Conservation (phyloP, 2,888 invertebrate genomes). For the Sminthurides aquaticus region DNA sequence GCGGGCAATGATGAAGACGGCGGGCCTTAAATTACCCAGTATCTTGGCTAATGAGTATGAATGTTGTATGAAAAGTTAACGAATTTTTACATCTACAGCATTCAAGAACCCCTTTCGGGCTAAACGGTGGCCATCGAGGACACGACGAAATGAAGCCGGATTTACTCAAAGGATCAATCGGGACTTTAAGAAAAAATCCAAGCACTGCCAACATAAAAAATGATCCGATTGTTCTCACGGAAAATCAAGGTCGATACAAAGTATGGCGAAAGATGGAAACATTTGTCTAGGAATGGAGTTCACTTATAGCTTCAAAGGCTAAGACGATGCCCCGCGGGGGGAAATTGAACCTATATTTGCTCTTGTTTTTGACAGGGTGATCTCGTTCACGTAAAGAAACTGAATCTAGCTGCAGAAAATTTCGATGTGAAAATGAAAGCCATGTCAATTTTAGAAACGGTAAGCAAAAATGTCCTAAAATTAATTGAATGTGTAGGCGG, state of each 20-base stretch:
- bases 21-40: too few species aligned
- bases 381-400: slow-evolving; percentile 75
- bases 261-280: slow-evolving; percentile 49
- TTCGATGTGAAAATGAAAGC: slow-evolving; percentile 74
- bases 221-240: slow-evolving; percentile 52
- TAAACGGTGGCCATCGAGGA: slow-evolving; percentile 22
- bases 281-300: neutral
- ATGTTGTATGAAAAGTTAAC: too few species aligned
- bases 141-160: slow-evolving; percentile 66
- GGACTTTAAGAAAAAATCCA: slow-evolving; percentile 55
- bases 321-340: neutral
- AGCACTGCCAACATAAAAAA: slow-evolving; percentile 46
- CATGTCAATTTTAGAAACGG: slow-evolving; percentile 66
- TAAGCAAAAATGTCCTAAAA: slow-evolving; percentile 46
- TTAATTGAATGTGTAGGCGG: too few species aligned
- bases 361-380: slow-evolving; percentile 62
- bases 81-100: too few species aligned
- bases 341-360: slow-evolving; percentile 1
- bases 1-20: too few species aligned
- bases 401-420: slow-evolving; percentile 54
- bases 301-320: neutral
- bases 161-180: slow-evolving; percentile 66
- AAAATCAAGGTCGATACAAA: slow-evolving; percentile 74
- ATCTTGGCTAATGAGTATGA: too few species aligned
- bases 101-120: slow-evolving; percentile 15